phyloP scores from a whole-genome alignment of 1,140 invertebrate species.

The Panagrolaimus sp. region DNA sequence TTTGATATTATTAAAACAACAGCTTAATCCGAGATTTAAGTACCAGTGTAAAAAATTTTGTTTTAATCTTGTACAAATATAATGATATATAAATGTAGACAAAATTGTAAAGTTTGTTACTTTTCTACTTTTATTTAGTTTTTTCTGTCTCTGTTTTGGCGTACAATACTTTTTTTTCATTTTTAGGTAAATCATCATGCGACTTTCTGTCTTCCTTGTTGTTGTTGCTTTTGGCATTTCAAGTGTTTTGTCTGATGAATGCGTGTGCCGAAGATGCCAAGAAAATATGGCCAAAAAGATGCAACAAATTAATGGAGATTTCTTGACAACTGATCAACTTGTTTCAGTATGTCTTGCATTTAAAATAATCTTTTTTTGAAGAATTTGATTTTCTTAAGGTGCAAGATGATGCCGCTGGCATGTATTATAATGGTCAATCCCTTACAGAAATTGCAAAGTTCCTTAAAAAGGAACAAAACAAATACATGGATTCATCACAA shows the following conservation, averaged over 20 bases:
- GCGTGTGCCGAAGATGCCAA: slow-evolving; percentile 2
- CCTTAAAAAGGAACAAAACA: neutral
- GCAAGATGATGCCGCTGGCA: neutral
- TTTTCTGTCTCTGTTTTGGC: too few species aligned
- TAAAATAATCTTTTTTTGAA: neutral
- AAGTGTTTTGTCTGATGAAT: neutral
- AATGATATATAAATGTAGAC: too few species aligned
- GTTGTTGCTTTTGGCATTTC: neutral
- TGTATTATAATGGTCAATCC: neutral
- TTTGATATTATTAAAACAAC: too few species aligned
- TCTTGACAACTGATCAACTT: neutral
- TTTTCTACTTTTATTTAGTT: too few species aligned
- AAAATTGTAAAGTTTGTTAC: too few species aligned
- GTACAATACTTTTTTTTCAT: too few species aligned
- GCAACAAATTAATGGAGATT: neutral
- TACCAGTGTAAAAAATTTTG: too few species aligned
- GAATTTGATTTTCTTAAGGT: neutral
- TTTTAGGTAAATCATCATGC: slow-evolving; percentile 13
- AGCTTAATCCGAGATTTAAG: too few species aligned
- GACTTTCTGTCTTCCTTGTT: neutral
- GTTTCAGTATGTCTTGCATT: neutral
- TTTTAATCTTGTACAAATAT: too few species aligned
- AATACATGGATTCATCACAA: neutral
- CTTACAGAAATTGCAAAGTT: neutral
- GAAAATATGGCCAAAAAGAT: neutral